phyloP scores from a whole-genome alignment of 2,888 invertebrate genomes.

The Nomada hirtipes region DNA sequence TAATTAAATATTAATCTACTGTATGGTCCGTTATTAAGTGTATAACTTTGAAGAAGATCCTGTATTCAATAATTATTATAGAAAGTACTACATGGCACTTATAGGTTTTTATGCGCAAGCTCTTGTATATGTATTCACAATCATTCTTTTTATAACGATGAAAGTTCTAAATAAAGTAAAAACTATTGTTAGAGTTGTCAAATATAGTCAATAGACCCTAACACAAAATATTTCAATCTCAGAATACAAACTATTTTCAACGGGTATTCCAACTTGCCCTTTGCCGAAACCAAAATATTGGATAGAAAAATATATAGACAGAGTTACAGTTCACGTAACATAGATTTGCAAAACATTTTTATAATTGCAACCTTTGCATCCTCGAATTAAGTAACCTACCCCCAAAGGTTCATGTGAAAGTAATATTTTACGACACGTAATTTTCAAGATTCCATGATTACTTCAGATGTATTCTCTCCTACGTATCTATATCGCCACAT shows the following conservation, averaged over 20 bases:
- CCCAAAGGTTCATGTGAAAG: neutral
- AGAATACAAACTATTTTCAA: too few relatives aligned
- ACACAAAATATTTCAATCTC: too few relatives aligned
- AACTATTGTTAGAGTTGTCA: too few relatives aligned
- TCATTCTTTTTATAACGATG: neutral
- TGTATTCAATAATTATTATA: neutral
- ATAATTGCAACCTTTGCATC: neutral
- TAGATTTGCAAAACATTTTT: neutral
- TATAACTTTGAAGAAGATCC: slow-evolving; percentile 5
- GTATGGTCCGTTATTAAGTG: neutral
- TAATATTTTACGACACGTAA: too few relatives aligned
- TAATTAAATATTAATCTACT: neutral
- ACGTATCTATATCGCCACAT: too few relatives aligned
- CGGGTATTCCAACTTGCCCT: too few relatives aligned
- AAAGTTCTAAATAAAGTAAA: neutral
- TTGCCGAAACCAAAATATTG: too few relatives aligned
- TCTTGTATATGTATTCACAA: neutral
- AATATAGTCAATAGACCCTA: too few relatives aligned
- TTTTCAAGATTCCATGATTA: too few relatives aligned
- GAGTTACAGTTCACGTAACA: neutral
- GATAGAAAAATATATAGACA: too few relatives aligned
- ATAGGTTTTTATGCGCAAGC: neutral
- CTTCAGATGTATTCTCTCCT: too few relatives aligned
- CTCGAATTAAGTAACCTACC: neutral
- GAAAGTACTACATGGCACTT: neutral